Conservation (phyloP, 1,140 invertebrate species). For the Eriocheir sinensis region DNA sequence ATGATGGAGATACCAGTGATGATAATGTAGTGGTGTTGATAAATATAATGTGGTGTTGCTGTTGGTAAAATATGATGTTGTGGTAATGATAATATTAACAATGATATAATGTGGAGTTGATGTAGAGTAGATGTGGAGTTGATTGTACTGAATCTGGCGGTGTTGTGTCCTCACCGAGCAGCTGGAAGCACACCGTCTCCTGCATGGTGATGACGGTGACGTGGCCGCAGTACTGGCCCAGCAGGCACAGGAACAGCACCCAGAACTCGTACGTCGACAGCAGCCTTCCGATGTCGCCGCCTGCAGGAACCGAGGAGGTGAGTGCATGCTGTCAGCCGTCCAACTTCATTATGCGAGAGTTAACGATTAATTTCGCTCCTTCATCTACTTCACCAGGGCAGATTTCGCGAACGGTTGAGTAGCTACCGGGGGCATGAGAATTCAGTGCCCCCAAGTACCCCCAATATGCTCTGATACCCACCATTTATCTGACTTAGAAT, state of each 20-base stretch:
- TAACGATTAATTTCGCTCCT: no score
- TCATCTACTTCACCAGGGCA: no score
- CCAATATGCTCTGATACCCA: no score
- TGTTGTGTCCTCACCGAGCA: constrained; percentile 62
- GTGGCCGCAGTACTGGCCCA: constrained; percentile 68
- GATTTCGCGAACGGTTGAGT: no score
- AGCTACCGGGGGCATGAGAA: no score
- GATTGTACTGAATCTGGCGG: neutral
- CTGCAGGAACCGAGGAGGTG: no score
- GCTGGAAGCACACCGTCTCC: constrained; percentile 70
- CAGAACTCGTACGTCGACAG: constrained; percentile 52
- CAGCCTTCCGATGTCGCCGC: neutral
- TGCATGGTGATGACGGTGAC: constrained; percentile 62
- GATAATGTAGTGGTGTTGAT: neutral
- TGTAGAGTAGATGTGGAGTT: neutral
- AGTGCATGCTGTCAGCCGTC: no score
- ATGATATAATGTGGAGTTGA: neutral
- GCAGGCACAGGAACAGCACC: constrained; percentile 55
- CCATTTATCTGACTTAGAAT: no score
- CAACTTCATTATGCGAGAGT: no score
- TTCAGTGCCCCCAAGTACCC: no score
- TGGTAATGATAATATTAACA: neutral
- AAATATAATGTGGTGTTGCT: no score
- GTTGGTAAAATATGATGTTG: neutral
- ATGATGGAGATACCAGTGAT: no score